phyloP scores from a whole-genome alignment of 2,888 invertebrate genomes.

The Ptychoptera contaminata region DNA sequence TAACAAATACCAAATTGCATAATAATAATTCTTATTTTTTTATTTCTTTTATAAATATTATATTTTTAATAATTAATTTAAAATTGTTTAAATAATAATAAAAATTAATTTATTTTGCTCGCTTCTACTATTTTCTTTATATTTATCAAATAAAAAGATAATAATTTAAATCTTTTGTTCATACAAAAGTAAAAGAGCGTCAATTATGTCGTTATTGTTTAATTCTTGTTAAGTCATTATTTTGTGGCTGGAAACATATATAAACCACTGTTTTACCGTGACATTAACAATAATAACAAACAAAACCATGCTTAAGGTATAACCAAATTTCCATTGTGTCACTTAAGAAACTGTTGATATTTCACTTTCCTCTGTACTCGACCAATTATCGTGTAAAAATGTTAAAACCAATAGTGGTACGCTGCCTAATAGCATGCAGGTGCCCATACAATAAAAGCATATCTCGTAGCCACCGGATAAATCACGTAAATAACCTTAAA shows the following conservation, averaged over 20 bases:
- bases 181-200: no score
- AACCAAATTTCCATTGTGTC: background rate
- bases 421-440: conserved; percentile 56
- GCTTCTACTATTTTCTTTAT: no score
- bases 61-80: no score
- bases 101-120: no score
- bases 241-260: background rate
- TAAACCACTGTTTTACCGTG: background rate
- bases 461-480: conserved; percentile 54
- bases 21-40: no score
- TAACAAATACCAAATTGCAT: no score
- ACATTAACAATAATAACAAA: background rate
- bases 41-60: no score
- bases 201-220: background rate
- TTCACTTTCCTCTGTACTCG: no score
- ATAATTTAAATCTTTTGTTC: no score
- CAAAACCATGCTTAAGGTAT: background rate
- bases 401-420: conserved; percentile 41
- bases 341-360: no score
- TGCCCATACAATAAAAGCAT: conserved; percentile 62
- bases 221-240: background rate
- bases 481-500: conserved; percentile 39
- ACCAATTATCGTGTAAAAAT: background rate
- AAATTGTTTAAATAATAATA: no score
- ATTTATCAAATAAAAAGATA: no score